These are phyloP conservation scores for Psittacara wagleri DNA, from an alignment of 2,113 vertebrate species.

Conservation along the genomic window DNA sequence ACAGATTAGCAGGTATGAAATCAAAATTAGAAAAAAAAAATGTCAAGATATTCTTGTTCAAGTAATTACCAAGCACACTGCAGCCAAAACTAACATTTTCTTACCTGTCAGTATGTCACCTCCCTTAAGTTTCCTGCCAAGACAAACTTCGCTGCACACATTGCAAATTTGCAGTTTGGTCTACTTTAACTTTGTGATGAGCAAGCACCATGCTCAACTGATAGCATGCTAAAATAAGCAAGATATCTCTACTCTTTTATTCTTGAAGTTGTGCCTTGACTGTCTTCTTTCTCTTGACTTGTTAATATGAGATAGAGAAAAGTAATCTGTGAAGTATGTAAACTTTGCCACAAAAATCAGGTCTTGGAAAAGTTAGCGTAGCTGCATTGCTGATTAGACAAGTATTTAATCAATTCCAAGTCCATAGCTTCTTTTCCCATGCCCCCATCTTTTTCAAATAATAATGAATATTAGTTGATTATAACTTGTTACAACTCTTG, in stretches of 20 bases:
- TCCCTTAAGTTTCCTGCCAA: background rate
- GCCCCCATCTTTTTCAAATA: background rate
- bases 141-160: background rate
- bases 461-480: background rate
- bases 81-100: background rate
- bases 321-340: background rate
- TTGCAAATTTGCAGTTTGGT: background rate
- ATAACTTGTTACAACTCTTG: background rate
- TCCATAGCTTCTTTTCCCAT: background rate
- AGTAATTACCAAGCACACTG: background rate
- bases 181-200: background rate
- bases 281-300: background rate
- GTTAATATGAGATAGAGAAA: background rate
- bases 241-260: background rate
- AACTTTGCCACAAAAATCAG: background rate
- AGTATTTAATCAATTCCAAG: background rate
- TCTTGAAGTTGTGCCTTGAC: background rate
- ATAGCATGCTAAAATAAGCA: background rate
- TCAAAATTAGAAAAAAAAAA: background rate
- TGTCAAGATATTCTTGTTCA: background rate
- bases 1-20: background rate
- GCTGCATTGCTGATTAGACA: background rate
- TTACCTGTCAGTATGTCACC: background rate
- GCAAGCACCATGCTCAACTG: background rate
- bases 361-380: background rate